These are phyloP conservation scores for Limanda limanda DNA, from an alignment of 2,113 vertebrate species.

Conservation along the genomic window DNA sequence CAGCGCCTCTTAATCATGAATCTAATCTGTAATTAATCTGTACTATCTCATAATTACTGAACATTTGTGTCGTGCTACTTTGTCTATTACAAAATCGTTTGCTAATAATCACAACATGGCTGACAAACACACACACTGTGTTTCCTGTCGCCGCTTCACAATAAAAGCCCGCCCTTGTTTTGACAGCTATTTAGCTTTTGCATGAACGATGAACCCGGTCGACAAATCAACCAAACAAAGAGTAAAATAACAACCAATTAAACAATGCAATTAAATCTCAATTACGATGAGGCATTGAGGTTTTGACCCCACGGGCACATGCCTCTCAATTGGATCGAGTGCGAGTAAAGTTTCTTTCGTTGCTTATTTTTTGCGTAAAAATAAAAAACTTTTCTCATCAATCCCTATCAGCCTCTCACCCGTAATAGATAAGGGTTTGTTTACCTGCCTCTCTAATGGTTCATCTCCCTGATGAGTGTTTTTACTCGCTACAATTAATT, in stretches of 20 bases:
- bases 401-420: conserved; percentile 59
- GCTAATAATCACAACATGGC: background rate
- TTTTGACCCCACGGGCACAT: conserved; percentile 10
- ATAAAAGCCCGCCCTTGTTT: background rate
- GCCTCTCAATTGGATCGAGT: background rate
- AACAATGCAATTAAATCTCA: conserved; percentile 32
- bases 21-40: background rate
- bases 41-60: background rate
- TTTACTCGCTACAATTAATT: conserved; percentile 71
- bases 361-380: background rate
- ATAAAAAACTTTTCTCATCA: conserved; percentile 71
- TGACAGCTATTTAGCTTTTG: background rate
- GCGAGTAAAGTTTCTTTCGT: conserved; percentile 37
- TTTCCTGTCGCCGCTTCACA: background rate
- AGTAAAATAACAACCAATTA: background rate
- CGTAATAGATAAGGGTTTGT: conserved; percentile 69
- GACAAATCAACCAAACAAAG: background rate
- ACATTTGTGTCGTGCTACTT: background rate
- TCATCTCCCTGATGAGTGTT: conserved; percentile 66
- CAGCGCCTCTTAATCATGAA: background rate
- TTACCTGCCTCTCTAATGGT: conserved; percentile 67
- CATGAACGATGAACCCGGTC: background rate
- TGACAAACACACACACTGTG: background rate
- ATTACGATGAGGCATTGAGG: conserved; percentile 9
- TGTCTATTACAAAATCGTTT: background rate